Evolutionary conservation across 1,140 invertebrate species (phyloP).

Genomic region (Drusus annulatus): DNA sequence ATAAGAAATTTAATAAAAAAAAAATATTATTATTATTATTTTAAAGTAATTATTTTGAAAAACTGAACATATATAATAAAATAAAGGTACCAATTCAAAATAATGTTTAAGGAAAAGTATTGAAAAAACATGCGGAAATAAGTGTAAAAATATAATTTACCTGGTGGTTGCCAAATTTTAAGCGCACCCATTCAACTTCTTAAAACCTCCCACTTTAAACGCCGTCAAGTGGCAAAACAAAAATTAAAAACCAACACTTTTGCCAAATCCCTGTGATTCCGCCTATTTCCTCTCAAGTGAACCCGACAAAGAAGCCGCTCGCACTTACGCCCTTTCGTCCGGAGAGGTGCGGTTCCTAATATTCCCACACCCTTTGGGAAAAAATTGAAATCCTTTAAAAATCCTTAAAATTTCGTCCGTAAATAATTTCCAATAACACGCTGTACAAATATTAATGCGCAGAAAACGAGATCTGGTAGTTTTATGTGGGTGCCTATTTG

Average conservation of each 20-base stretch:
- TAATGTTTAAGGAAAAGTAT: no score
- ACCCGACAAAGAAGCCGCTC: conserved; percentile 48
- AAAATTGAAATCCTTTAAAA: conserved; percentile 10
- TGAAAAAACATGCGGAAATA: no score
- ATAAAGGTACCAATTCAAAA: no score
- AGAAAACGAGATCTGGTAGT: neutral
- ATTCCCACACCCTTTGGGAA: conserved; percentile 54
- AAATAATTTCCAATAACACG: conserved; percentile 57
- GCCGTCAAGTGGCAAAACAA: neutral
- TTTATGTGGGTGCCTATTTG: neutral
- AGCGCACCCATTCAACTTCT: no score
- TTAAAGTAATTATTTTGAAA: no score
- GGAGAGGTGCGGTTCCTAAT: neutral
- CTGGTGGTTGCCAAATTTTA: no score
- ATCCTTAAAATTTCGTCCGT: conserved; percentile 34
- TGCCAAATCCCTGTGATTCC: neutral
- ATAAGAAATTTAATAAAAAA: no score
- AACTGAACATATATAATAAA: no score
- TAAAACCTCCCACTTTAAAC: no score
- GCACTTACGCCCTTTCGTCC: conserved; percentile 37
- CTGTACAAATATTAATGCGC: conserved; percentile 50
- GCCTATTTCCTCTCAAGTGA: neutral
- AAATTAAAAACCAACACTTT: neutral
- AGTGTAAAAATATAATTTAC: no score
- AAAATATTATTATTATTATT: no score